These are phyloP conservation scores for Leucania comma DNA, from an alignment of 2,888 invertebrate genomes.

Conservation along the genomic window DNA sequence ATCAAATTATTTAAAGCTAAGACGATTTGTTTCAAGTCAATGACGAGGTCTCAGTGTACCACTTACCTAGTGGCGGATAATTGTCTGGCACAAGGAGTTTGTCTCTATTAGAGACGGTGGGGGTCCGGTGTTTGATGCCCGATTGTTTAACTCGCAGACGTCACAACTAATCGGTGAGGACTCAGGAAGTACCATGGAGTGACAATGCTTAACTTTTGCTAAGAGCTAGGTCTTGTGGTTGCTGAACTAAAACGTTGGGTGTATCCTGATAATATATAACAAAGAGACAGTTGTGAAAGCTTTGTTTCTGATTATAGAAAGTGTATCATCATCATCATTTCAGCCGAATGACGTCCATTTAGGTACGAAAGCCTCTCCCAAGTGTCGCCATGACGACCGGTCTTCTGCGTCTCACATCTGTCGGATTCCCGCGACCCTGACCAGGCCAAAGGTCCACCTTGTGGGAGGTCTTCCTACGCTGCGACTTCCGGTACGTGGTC, in stretches of 20 bases:
- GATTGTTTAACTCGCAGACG: constrained; percentile 60
- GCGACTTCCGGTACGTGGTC: too few relatives aligned
- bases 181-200: constrained; percentile 5
- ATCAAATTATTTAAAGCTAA: not conserved
- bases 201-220: constrained; percentile 29
- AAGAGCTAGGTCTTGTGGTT: constrained; percentile 31
- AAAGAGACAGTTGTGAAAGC: not conserved
- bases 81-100: constrained; percentile 67
- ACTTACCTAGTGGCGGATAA: constrained; percentile 56
- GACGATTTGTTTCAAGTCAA: not conserved
- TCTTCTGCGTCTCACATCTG: too few relatives aligned
- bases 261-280: not conserved
- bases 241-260: not conserved
- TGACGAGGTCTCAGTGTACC: constrained; percentile 40
- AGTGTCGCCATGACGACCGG: too few relatives aligned
- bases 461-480: too few relatives aligned
- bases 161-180: constrained; percentile 51
- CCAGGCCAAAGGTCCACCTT: too few relatives aligned
- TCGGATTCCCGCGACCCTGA: too few relatives aligned
- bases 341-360: too few relatives aligned
- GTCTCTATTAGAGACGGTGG: constrained; percentile 57
- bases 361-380: too few relatives aligned
- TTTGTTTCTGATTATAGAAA: not conserved
- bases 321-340: too few relatives aligned
- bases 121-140: constrained; percentile 64